phyloP scores from a whole-genome alignment of 64 coral and sea anemone species.

The Hydrozoanthus tunicans region DNA sequence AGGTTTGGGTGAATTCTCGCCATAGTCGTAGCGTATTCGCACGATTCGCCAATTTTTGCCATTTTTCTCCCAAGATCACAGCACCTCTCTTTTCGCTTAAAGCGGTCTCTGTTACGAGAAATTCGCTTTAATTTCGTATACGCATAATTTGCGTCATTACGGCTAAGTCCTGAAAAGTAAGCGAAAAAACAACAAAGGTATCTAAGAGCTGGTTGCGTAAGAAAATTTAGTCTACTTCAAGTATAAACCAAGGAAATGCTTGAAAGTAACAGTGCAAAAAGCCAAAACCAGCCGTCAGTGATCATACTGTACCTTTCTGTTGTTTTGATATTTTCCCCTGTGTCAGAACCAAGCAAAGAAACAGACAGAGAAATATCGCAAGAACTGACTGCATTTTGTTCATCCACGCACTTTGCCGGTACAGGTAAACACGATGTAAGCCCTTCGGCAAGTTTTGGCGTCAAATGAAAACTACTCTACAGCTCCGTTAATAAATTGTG shows the following conservation, averaged over 20 bases:
- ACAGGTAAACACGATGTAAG: not conserved
- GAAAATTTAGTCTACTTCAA: not conserved
- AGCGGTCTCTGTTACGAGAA: not conserved
- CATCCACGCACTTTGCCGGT: not conserved
- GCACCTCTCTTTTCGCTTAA: constrained; percentile 67
- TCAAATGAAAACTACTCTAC: not conserved
- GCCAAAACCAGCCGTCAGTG: not conserved
- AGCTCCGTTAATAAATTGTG: constrained; percentile 8
- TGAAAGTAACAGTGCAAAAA: not conserved
- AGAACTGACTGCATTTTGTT: not conserved
- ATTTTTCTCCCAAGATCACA: constrained; percentile 78
- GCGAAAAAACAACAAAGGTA: not conserved
- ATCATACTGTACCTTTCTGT: constrained; percentile 1
- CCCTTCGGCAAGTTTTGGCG: not conserved
- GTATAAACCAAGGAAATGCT: not conserved
- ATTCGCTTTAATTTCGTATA: not conserved
- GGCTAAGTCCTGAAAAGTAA: not conserved
- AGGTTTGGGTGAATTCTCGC: constrained; percentile 54
- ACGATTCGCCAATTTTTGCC: constrained; percentile 88
- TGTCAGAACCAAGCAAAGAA: not conserved
- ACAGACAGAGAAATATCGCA: not conserved
- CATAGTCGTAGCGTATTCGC: constrained; percentile 48
- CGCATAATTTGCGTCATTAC: constrained; percentile 17
- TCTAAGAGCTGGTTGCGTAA: not conserved
- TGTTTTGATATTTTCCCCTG: not conserved